Evolutionary conservation across 2,113 vertebrate genomes (phyloP), one percentile per base, ranked within the genome.

Genomic region (Heterotis niloticus): DNA sequence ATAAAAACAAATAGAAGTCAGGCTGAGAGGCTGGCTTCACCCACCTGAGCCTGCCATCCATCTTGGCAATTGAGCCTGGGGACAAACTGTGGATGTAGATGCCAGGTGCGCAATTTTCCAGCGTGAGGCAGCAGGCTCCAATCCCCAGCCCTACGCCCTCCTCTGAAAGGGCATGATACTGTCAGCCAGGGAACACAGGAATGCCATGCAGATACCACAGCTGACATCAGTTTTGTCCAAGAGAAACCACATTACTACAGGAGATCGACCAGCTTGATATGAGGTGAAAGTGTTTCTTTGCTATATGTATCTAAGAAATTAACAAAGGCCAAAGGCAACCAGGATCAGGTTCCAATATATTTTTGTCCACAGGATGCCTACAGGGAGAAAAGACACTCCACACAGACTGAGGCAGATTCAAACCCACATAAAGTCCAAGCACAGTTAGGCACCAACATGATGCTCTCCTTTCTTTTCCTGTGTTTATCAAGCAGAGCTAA

Each of bases 21-120:
- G 77, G 1, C 26, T 59, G 5, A 69, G 59, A 28, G n/a, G 3
- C 0, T 17, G 64, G n/a, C 7, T 1, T 12, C 78, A 86, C 89
- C 0, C 81, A 98, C 96, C 97, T 98, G 84, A 98, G 92, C 79
- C 95, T 95, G 81, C 96, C 90, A 75, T 98, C 97, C 94, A 98
- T 96, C 92, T 98, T 98, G 84, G 96, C 94, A 79, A 97, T 96
- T 0, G 97, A 98, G 74, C 96, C 97, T 0, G 97, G 94, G 1
- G 96, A 94, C 70, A 99, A 88, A 79, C 95, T 99, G 83, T 99
- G 96, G 81, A 98, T 97, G 84, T 98, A 99, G 88, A 99, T 98
- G 24, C 95, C 96, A 0, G 96, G 96, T 81, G 92, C 88, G 64
- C 93, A 92, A 86, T 95, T 96, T 82, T 97, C 96, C 78, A 96